These are phyloP conservation scores for Centruroides sculpturatus DNA, from an alignment of 1,140 invertebrate genomes.

Conservation along the genomic window DNA sequence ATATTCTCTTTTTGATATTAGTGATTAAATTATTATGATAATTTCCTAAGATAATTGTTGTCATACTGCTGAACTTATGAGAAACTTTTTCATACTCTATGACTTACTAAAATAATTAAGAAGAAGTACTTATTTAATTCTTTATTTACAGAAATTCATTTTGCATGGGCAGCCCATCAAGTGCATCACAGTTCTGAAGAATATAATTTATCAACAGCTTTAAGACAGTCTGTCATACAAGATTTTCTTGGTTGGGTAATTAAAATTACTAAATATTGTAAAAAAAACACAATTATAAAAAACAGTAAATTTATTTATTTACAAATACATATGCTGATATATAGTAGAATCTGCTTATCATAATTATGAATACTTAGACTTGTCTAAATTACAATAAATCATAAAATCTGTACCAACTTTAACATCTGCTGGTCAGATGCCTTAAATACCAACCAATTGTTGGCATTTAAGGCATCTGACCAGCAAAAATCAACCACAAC, in stretches of 20 bases:
- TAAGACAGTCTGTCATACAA: conserved; percentile 68
- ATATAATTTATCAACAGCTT: conserved; percentile 60
- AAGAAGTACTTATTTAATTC: background rate
- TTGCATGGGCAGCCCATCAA: conserved; percentile 89
- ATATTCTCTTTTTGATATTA: too few relatives aligned
- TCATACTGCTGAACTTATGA: background rate
- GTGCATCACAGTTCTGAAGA: conserved; percentile 93
- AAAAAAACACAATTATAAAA: background rate
- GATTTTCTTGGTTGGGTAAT: conserved; percentile 68
- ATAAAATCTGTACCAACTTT: too few relatives aligned
- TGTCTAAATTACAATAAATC: too few relatives aligned
- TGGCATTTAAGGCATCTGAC: too few relatives aligned
- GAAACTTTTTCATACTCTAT: background rate
- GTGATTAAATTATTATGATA: too few relatives aligned
- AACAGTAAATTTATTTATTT: too few relatives aligned
- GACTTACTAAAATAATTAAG: background rate
- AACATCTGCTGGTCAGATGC: too few relatives aligned
- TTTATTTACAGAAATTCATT: conserved; percentile 41
- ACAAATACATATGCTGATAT: background rate
- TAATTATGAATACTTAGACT: too few relatives aligned
- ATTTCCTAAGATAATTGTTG: conserved; percentile 5
- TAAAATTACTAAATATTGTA: conserved; percentile 16
- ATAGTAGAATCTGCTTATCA: background rate
- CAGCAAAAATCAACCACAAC: too few relatives aligned
- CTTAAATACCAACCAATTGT: too few relatives aligned